Evolutionary conservation across 2,113 vertebrate genomes (phyloP).

Genomic region (Dipodomys merriami): DNA sequence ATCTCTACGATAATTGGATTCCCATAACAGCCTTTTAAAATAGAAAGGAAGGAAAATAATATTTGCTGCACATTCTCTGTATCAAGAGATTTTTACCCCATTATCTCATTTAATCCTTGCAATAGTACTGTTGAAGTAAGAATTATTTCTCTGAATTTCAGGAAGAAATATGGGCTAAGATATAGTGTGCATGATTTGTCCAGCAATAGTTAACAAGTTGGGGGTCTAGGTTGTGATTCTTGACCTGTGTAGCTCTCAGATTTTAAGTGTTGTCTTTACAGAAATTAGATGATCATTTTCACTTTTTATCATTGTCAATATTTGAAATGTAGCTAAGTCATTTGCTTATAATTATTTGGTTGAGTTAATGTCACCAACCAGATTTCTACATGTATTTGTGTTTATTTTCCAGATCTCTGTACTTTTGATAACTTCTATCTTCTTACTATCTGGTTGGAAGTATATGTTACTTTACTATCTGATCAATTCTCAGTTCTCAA

Average conservation of each 20-base stretch:
- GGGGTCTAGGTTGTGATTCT: not conserved
- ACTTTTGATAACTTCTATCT: not conserved
- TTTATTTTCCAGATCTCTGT: slow-evolving; percentile 5
- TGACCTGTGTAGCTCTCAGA: not conserved
- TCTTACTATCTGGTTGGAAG: not conserved
- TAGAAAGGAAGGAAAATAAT: slow-evolving; percentile 39
- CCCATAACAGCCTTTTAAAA: slow-evolving; percentile 54
- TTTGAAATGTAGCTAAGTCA: not conserved
- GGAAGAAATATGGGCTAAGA: not conserved
- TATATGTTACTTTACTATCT: not conserved
- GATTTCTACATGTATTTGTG: not conserved
- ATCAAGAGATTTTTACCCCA: not conserved
- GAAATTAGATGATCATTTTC: slow-evolving; percentile 5
- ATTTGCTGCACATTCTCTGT: slow-evolving; percentile 25
- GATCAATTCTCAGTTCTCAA: not conserved
- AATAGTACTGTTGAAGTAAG: not conserved
- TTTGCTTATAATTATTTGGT: not conserved
- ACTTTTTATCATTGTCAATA: not conserved
- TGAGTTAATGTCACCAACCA: not conserved
- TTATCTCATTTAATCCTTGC: slow-evolving; percentile 64
- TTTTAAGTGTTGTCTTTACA: not conserved
- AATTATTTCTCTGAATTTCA: slow-evolving; percentile 38
- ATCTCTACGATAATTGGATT: slow-evolving; percentile 59
- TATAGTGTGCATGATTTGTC: not conserved
- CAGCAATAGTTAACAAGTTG: not conserved